Base-by-base conservation (phyloP, 2,888 invertebrate species). In the Mantis religiosa region DNA sequence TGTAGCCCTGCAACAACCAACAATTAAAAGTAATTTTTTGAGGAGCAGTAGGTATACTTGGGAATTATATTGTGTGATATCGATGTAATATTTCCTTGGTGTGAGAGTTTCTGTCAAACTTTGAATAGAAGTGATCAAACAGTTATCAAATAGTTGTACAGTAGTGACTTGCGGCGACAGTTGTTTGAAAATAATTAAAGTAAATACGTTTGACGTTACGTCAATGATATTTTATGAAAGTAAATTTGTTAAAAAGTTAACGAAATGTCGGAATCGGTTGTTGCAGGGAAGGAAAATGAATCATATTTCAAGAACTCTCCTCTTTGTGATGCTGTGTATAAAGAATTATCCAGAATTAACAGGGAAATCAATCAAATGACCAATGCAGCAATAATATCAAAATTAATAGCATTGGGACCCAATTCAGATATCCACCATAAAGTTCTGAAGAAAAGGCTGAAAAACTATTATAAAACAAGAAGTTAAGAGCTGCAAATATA, bases 281-380 rank as follows among this genome's bases (percentile, higher is more conserved):
- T 20, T 0, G 54, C 54, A 71, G 54, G 4, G 54, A 20, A 71
- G 87, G 83, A 88, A 88, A 47, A 27, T 28, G 83, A 47, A 34
- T 27, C 30, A 30, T 54, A 88, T 14, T 41, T 34, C 84, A 88
- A 85, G 47, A 15, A 20, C 20, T 87, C 90, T n/a, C 89, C 89
- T 14, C 90, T 90, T 47, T 90, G 90, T 84, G 90, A 91, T 89
- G 90, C 91, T 28, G 91, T 91, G n/a, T 91, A 91, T 87, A 90
- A 91, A 89, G 91, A 92, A 90, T 89, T 92, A 9, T 87, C 92
- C 41, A 89, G 91, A 28, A 91, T 93, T 4, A 94, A 94, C 92
- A 94, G 94, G 28, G 92, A 93, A 91, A 93, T 94, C 28, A 94
- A 94, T 90, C 92, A 92, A 88, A 93, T 94, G 93, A 92, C 91